These are phyloP conservation scores for Nymphicus hollandicus DNA, from an alignment of 2,113 vertebrate species.

Conservation along the genomic window DNA sequence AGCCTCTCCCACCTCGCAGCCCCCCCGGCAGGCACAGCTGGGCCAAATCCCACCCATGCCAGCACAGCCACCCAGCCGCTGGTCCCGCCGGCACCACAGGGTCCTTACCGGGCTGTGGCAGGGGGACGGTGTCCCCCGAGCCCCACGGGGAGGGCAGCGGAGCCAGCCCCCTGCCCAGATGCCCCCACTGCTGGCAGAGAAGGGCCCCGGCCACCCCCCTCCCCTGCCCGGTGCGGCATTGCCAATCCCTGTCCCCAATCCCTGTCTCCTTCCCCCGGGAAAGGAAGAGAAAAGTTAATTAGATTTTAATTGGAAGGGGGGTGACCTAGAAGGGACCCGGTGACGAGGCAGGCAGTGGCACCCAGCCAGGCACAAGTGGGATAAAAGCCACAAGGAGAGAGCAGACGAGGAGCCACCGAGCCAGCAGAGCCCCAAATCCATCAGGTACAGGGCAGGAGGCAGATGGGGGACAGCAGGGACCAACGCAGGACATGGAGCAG, in stretches of 20 bases:
- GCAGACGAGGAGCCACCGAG: not conserved
- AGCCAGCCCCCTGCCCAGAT: not conserved
- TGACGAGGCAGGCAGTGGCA: not conserved
- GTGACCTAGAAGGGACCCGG: constrained; percentile 3
- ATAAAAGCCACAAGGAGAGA: not conserved
- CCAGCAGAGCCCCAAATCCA: not conserved
- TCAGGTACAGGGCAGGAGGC: accelerated
- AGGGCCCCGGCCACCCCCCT: accelerated
- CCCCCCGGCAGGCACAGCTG: not conserved
- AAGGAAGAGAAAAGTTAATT: constrained; percentile 55
- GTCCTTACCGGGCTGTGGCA: not conserved
- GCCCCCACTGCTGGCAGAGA: accelerated
- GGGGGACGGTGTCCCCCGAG: not conserved
- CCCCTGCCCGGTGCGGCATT: accelerated
- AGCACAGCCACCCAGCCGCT: not conserved
- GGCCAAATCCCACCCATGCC: constrained; percentile 63
- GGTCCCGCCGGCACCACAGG: not conserved
- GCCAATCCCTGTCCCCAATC: constrained; percentile 6
- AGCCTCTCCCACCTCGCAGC: constrained; percentile 1
- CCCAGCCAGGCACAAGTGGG: not conserved
- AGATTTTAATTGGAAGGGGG: constrained; percentile 58
- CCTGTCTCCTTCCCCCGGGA: constrained; percentile 48
- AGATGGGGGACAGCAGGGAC: not conserved
- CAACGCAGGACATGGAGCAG: accelerated
- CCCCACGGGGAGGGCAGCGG: accelerated